These are phyloP conservation scores for Ladona fulva DNA, from an alignment of 1,140 invertebrate species.

Conservation along the genomic window DNA sequence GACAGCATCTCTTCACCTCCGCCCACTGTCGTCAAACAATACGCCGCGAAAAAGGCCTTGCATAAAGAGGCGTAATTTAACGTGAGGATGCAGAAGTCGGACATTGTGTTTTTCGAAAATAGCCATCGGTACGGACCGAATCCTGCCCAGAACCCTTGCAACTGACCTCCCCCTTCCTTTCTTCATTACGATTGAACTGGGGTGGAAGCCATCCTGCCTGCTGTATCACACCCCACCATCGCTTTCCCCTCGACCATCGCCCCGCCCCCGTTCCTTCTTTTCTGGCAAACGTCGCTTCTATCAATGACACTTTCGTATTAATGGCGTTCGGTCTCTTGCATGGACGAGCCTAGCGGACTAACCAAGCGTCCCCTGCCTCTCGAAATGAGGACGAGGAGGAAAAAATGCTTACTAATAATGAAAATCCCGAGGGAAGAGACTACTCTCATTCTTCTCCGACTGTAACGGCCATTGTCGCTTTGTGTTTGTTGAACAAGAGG, in stretches of 20 bases:
- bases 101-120: slow-evolving; percentile 2
- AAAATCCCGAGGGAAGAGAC: too few relatives aligned
- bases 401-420: too few relatives aligned
- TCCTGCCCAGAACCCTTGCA: background rate
- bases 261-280: too few relatives aligned
- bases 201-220: background rate
- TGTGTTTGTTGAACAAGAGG: too few relatives aligned
- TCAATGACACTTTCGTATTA: too few relatives aligned
- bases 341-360: too few relatives aligned
- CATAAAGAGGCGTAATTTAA: slow-evolving; percentile 1
- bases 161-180: background rate
- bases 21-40: background rate
- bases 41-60: background rate
- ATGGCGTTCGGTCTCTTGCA: too few relatives aligned
- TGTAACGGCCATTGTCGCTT: too few relatives aligned
- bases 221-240: background rate
- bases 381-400: too few relatives aligned
- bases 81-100: background rate
- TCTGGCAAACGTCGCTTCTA: too few relatives aligned
- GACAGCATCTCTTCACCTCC: background rate
- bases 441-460: too few relatives aligned
- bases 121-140: background rate
- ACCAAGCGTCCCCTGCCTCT: too few relatives aligned
- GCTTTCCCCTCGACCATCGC: background rate
- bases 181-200: background rate